These are phyloP conservation scores for Melanocharis versteri DNA, from an alignment of 2,113 vertebrate species.

Conservation along the genomic window DNA sequence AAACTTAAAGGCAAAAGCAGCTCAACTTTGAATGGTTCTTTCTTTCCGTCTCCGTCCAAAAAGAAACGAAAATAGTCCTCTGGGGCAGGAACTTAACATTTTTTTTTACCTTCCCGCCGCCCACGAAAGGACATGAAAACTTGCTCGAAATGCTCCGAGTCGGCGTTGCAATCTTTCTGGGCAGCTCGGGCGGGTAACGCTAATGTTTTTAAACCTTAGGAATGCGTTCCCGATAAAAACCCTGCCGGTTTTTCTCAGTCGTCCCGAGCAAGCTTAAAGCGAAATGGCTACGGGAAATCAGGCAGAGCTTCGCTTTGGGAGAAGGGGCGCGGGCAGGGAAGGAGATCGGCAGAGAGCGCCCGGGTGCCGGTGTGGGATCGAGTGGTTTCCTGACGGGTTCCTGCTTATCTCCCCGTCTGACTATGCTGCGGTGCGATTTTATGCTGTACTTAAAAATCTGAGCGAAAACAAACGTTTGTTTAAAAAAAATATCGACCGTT, in stretches of 20 bases:
- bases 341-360: background rate
- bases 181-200: background rate
- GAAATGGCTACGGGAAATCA: background rate
- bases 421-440: background rate
- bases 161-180: background rate
- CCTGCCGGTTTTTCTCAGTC: background rate
- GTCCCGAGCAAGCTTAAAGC: background rate
- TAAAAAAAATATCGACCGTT: conserved; percentile 22
- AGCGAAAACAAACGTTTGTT: conserved; percentile 45
- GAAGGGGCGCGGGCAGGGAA: background rate
- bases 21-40: background rate
- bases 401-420: background rate
- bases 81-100: background rate
- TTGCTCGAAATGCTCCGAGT: background rate
- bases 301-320: background rate
- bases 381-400: background rate
- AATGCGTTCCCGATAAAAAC: background rate
- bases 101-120: background rate
- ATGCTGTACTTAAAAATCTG: conserved; percentile 32
- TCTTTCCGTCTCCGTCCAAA: background rate
- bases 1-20: background rate
- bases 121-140: background rate
- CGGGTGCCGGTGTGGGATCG: background rate
- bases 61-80: background rate
- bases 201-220: background rate